Conservation (phyloP, 2,113 vertebrate genomes). For the Mormyrus iriodes region DNA sequence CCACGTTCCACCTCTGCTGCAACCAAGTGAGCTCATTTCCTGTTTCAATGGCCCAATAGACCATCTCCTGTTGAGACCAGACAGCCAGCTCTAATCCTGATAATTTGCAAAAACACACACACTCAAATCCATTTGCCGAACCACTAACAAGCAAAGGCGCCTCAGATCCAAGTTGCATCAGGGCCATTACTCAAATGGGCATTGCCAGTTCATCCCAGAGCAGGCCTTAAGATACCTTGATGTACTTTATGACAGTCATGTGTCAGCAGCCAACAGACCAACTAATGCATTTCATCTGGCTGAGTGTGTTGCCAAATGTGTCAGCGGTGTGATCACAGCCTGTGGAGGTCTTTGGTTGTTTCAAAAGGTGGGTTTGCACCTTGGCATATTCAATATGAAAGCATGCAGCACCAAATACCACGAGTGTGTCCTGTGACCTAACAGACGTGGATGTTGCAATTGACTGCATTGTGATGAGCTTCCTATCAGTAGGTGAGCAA, state of each 20-base stretch:
- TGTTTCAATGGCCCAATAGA: conserved; percentile 11
- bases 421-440: neutral
- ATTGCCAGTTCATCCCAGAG: neutral
- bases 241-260: neutral
- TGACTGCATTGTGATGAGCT: neutral
- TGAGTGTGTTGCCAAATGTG: neutral
- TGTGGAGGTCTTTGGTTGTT: neutral
- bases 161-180: neutral
- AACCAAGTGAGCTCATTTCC: conserved; percentile 29
- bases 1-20: conserved; percentile 21
- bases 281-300: neutral
- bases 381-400: neutral
- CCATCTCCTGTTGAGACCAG: neutral
- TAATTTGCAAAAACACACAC: conserved; percentile 15
- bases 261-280: neutral
- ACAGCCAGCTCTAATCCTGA: neutral
- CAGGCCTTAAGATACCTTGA: neutral
- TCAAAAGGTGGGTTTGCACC: neutral
- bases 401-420: neutral
- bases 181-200: neutral
- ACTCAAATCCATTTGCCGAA: neutral
- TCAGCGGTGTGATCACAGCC: neutral
- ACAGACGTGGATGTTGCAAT: neutral
- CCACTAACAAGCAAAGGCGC: neutral
- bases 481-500: neutral